Evolutionary conservation across 2,113 vertebrate genomes (phyloP), one percentile per base, ranked within the genome.

Genomic region (Marmota flaviventris): DNA sequence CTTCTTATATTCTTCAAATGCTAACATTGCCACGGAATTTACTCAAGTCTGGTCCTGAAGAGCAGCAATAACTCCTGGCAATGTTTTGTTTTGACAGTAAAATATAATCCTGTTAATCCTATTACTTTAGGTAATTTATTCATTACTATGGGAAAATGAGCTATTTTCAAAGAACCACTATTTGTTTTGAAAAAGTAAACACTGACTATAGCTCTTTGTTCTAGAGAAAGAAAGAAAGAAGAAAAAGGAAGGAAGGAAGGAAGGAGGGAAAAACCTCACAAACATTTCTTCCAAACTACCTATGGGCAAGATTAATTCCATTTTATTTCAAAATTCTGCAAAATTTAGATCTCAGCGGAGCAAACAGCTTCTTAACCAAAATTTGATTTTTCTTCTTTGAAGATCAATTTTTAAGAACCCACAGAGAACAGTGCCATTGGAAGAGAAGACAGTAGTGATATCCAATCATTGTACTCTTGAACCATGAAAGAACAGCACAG

Each of bases 151-250:
- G 11, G 37, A 24, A 96, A 97, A 93, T 67, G 4, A 65, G 20
- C 77, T 85, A 72, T 83, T 90, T 94, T 82, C 85, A 96, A 93
- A 96, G 72, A 95, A 85, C 5, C 13, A 72, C 16, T 24, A 67
- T 32, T 93, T 85, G 72, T 69, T 85, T 81, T 90, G 27, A 88
- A 94, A 96, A 97, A 63, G 25, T 82, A 77, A 88, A 91, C 83
- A 39, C 37, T 70, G 18, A 67, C 27, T 42, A 12, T 2, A 88
- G 78, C 39, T 94, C 39, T 95, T 81, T 61, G 34, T 77, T n/a
- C 61, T 93, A 70, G 72, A 34, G 3, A 25, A 25, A 53, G 37
- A 45, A 75, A 86, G 48, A 48, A 48, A 48, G 48, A 25, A 48
- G 37, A 81, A 22, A 58, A 25, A 39, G 39, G 39, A 39, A 39